These are phyloP conservation scores for Parasteatoda tepidariorum DNA, from an alignment of 1,140 invertebrate species.

Conservation along the genomic window DNA sequence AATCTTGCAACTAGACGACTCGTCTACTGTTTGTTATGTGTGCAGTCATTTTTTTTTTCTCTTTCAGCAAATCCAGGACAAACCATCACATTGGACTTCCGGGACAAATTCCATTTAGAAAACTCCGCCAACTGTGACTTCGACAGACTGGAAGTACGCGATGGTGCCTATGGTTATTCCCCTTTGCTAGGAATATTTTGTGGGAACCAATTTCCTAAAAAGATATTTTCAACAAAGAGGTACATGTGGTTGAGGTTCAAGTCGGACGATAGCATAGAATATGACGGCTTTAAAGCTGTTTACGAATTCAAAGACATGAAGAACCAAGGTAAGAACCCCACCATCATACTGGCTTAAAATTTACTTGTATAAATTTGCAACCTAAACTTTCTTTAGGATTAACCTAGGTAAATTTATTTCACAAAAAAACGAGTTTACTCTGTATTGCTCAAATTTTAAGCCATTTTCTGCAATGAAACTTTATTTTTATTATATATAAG, in stretches of 20 bases:
- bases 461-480: too few relatives aligned
- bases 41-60: background rate
- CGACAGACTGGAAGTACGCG: conserved; percentile 82
- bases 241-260: conserved; percentile 87
- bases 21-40: too few relatives aligned
- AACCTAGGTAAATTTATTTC: too few relatives aligned
- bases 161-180: conserved; percentile 87
- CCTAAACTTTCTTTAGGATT: background rate
- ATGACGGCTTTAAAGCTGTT: conserved; percentile 83
- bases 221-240: conserved; percentile 79
- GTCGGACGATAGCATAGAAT: conserved; percentile 87
- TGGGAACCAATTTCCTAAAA: conserved; percentile 81
- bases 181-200: conserved; percentile 77
- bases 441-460: too few relatives aligned
- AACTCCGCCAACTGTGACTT: conserved; percentile 79
- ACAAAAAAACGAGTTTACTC: too few relatives aligned
- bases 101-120: conserved; percentile 84
- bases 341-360: background rate
- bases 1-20: too few relatives aligned
- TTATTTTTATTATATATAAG: too few relatives aligned
- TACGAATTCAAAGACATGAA: conserved; percentile 76
- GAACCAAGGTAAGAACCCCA: conserved; percentile 65
- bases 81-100: conserved; percentile 82
- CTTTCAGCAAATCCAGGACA: conserved; percentile 78
- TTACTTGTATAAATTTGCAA: background rate